Base-by-base conservation (phyloP, 64 coral and sea anemone species). In the Pocillopora verrucosa region DNA sequence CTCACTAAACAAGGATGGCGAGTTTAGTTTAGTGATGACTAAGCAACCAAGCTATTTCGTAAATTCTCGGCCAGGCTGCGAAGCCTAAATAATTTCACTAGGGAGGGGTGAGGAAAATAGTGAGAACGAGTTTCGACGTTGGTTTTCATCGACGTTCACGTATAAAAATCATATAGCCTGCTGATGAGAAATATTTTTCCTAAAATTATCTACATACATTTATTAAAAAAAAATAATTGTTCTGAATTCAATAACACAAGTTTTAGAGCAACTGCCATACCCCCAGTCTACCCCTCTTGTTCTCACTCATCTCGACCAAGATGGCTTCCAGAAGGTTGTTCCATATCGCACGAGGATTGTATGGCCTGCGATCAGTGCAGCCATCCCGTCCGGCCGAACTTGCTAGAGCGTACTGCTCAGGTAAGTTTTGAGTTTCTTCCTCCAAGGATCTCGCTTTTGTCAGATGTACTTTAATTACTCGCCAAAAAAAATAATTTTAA, bases 291-390 rank as follows among this genome's bases (percentile, higher is more conserved):
- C 69, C 56, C 51, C 3, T 12, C 61, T 22, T 38, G 0, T 14
- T 12, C 56, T 6, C 2, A 14, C 13, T 34, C 13, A 11, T 36
- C 34, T 16, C 16, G 58, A 51, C 24, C 78, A 93, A 89, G 2
- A 93, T 93, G 92, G 92, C 92, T 30, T 75, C 87, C 37, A 69
- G 67, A 13, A 93, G 92, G 86, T 68, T 93, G 25, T 76, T 93
- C 17, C 87, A 93, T 13, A 16, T 92, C 80, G 74, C 90, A 58
- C 90, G 83, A 57, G 90, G 83, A 83, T 69, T 92, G 65, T 65
- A 75, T 19, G 68, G 84, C 10, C 61, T 87, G 62, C 60, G 57
- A 80, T 9, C 90, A 14, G 61, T 26, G 16, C 65, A 76, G 7
- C 34, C 60, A 17, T 58, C 36, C 72, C 60, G 75, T 2, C 20